A percentile compares a stretch with the other conserved stretches of the same genome.
These are phyloP conservation scores for Drosophila nigricruria DNA, from an alignment of 2,888 invertebrate species.

Conservation along the genomic window DNA sequence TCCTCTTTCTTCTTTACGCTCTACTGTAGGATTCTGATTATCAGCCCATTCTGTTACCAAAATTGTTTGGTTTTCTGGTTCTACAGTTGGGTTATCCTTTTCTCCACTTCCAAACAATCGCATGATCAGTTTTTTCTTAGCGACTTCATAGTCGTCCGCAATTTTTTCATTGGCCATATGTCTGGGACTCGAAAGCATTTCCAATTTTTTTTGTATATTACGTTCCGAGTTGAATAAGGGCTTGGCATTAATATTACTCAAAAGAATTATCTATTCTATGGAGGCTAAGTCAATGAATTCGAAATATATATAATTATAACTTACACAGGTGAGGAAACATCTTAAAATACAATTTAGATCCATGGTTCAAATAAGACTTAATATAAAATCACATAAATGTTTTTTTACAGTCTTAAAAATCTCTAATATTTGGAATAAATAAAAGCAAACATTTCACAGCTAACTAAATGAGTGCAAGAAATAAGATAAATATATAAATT, in stretches of 20 bases:
- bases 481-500: background rate
- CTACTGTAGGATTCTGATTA: background rate
- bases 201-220: no score
- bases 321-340: slow-evolving; percentile 1
- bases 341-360: slow-evolving; percentile 1
- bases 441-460: background rate
- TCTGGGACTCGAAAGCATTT: background rate
- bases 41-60: no score
- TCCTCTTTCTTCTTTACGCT: no score
- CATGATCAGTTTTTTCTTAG: accelerated
- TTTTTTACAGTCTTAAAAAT: background rate
- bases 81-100: background rate
- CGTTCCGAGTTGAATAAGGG: background rate
- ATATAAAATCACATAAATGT: background rate
- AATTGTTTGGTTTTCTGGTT: background rate
- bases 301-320: background rate
- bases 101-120: background rate
- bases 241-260: background rate
- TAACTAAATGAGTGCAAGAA: background rate
- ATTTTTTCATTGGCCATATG: background rate
- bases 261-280: slow-evolving; percentile 1
- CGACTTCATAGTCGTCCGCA: background rate
- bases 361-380: background rate
- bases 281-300: background rate
- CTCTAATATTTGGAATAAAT: background rate